phyloP scores from a whole-genome alignment of 2,888 invertebrate species.

The Agriotes lineatus region DNA sequence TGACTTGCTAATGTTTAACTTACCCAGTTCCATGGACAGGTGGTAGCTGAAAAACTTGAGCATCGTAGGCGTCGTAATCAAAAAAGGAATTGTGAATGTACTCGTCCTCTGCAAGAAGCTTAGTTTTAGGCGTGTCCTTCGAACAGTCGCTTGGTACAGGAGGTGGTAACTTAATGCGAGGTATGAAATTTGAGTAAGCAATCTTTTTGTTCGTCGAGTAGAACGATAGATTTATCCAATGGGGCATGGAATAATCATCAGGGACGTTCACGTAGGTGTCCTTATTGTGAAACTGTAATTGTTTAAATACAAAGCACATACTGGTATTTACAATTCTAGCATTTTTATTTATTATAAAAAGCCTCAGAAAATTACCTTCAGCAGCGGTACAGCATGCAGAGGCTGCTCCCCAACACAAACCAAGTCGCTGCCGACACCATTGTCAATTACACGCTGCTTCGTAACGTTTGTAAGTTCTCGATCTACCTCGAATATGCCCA shows the following conservation, averaged over 20 bases:
- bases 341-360: too few species aligned
- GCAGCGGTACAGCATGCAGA: slow-evolving; percentile 95
- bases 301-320: too few species aligned
- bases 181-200: slow-evolving; percentile 91
- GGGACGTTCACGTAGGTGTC: slow-evolving; percentile 83
- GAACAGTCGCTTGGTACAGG: slow-evolving; percentile 56
- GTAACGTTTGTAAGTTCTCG: slow-evolving; percentile 97
- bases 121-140: slow-evolving; percentile 66
- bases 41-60: slow-evolving; percentile 90
- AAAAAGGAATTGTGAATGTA: slow-evolving; percentile 87
- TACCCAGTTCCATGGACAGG: slow-evolving; percentile 80
- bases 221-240: slow-evolving; percentile 98
- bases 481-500: slow-evolving; percentile 99
- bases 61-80: slow-evolving; percentile 95
- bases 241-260: slow-evolving; percentile 97
- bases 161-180: slow-evolving; percentile 92
- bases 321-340: too few species aligned
- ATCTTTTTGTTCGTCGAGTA: slow-evolving; percentile 96
- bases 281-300: slow-evolving; percentile 91
- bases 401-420: slow-evolving; percentile 99
- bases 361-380: too few species aligned
- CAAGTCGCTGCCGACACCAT: slow-evolving; percentile 96
- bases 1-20: slow-evolving; percentile 26
- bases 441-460: slow-evolving; percentile 98
- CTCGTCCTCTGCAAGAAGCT: slow-evolving; percentile 79